phyloP scores from a whole-genome alignment of 1,140 invertebrate genomes.

The Lycorma delicatula region DNA sequence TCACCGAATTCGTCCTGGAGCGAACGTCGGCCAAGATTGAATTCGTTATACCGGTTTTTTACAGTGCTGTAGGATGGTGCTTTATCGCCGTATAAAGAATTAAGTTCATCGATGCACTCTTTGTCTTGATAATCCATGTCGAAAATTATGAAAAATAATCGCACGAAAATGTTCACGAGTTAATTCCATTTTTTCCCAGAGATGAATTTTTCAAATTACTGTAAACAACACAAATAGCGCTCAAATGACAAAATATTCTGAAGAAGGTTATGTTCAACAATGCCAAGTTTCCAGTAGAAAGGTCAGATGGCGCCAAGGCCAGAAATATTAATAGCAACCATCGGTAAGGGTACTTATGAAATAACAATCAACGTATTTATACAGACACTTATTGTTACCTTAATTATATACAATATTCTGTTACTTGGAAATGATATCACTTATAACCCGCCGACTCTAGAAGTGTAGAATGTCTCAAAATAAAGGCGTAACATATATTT shows the following conservation, averaged over 20 bases:
- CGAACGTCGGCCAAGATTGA: slow-evolving; percentile 18
- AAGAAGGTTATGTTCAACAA: not conserved
- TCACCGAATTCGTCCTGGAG: slow-evolving; percentile 24
- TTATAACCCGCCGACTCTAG: too few species aligned
- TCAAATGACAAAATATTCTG: too few species aligned
- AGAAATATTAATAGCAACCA: too few species aligned
- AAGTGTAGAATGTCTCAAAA: too few species aligned
- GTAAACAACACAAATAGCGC: not conserved
- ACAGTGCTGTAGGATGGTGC: slow-evolving; percentile 18
- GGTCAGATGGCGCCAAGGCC: too few species aligned
- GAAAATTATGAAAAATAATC: slow-evolving; percentile 19
- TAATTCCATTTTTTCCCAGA: not conserved
- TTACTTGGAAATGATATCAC: too few species aligned
- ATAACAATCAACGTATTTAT: too few species aligned
- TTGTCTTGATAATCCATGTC: slow-evolving; percentile 18
- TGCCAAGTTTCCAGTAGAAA: too few species aligned
- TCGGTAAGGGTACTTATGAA: too few species aligned
- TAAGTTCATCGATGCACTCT: slow-evolving; percentile 21
- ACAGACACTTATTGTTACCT: too few species aligned
- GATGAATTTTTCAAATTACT: not conserved
- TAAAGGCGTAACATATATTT: too few species aligned
- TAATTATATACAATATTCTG: too few species aligned
- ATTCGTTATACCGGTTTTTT: slow-evolving; percentile 20
- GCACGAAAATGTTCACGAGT: not conserved
- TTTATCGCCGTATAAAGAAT: slow-evolving; percentile 19